A percentile compares a stretch with the other conserved stretches of the same genome.
Evolutionary conservation across 2,113 vertebrate genomes (phyloP).

Genomic region (Heptranchias perlo): DNA sequence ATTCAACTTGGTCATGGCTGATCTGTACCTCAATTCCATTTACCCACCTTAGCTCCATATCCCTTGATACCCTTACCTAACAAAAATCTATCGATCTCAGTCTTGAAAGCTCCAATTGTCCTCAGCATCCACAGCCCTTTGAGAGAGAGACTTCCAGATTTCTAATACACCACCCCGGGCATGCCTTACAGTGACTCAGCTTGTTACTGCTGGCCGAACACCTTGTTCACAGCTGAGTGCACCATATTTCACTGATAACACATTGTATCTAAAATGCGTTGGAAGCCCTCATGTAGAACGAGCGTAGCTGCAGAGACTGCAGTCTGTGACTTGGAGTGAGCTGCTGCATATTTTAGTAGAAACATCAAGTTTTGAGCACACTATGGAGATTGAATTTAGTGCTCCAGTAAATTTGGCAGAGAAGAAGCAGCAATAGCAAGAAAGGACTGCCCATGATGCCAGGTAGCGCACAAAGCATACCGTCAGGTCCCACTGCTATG

Average conservation of each 20-base stretch:
- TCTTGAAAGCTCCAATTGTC: no score
- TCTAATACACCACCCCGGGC: not conserved
- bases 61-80: no score
- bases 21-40: no score
- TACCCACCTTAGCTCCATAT: no score
- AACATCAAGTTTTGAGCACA: not conserved
- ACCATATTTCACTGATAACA: not conserved
- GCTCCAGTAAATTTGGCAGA: not conserved
- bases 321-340: not conserved
- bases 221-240: slow-evolving; percentile 9
- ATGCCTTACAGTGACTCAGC: not conserved
- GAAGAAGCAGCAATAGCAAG: not conserved
- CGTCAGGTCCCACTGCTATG: not conserved
- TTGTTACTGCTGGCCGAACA: not conserved
- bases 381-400: not conserved
- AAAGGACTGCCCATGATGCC: not conserved
- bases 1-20: no score
- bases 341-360: not conserved
- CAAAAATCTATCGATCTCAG: no score
- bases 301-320: not conserved
- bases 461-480: not conserved
- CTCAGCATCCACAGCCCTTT: no score
- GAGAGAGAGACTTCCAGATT: no score
- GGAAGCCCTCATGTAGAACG: not conserved
- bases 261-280: not conserved